Evolutionary conservation across 2,797 vertebrate species (phyloP).

Genomic region (Sebastes kiyomatsui): DNA sequence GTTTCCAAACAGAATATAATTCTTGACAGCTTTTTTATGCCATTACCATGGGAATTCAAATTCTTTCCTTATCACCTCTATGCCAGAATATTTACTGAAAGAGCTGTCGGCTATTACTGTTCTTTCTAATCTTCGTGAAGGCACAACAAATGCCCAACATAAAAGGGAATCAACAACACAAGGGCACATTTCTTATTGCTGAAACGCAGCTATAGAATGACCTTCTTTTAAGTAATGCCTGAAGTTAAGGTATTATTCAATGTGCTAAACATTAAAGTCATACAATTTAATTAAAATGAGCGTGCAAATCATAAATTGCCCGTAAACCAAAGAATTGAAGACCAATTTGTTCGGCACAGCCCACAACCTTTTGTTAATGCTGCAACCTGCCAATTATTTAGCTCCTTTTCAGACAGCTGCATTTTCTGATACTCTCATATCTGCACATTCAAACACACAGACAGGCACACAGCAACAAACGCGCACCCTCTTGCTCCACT

Average conservation of each 20-base stretch:
- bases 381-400: conserved; percentile 37
- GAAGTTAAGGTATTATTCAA: conserved; percentile 51
- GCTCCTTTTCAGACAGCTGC: conserved; percentile 37
- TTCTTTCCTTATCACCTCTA: conserved; percentile 63
- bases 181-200: conserved; percentile 40
- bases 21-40: conserved; percentile 39
- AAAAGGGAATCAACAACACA: conserved; percentile 55
- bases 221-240: conserved; percentile 60
- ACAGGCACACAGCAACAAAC: not conserved
- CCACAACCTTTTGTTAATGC: conserved; percentile 37
- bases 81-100: conserved; percentile 66
- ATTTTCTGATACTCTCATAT: conserved; percentile 37
- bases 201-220: conserved; percentile 51
- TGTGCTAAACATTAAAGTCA: conserved; percentile 53
- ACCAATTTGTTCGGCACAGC: conserved; percentile 50
- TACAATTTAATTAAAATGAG: conserved; percentile 62
- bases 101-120: conserved; percentile 57
- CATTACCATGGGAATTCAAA: conserved; percentile 38
- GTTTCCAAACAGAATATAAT: conserved; percentile 44
- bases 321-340: conserved; percentile 44
- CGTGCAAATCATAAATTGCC: conserved; percentile 40
- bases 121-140: conserved; percentile 65
- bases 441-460: not conserved
- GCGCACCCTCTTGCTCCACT: not conserved
- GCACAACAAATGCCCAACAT: conserved; percentile 58